Base-by-base conservation (phyloP, 2,888 invertebrate species). In the Macrosoma leucophasiata region DNA sequence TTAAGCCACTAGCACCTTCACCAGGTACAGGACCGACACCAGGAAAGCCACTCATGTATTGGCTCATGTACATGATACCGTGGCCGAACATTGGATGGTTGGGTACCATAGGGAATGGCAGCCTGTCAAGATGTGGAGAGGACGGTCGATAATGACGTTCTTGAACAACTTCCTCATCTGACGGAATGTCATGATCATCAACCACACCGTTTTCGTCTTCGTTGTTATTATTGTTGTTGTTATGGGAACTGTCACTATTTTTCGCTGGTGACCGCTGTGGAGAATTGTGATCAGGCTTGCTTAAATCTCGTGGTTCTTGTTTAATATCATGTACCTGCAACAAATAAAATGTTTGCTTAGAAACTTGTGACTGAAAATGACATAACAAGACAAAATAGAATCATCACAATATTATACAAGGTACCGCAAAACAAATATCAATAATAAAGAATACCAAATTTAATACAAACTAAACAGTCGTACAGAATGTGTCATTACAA, bases 21-120 rank as follows among this genome's bases (percentile, higher is more conserved):
- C 87, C 86, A 4, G 88, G 86, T 37, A 70, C 87, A 5, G 85
- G 39, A 2, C 78, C 77, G 1, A 87, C 87, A 37, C 87, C 85
- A 17, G 86, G 86, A 46, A 84, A 78, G 6, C 84, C 75, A 41
- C 69, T 63, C 87, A 94, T 91, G 66, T 94, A 94, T 64, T 94
- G 94, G 55, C 93, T 93, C 94, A 95, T 94, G 64, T 95, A 95
- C 93, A 95, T 94, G 48, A 95, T 94, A 36, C 93, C 92, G 54
- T 94, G 94, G 31, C 92, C 91, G 64, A 94, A 94, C 93, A 94
- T 94, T 1, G 92, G 91, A 34, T 82, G 82, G 65, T 93, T 94
- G 29, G 94, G 93, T 20, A 94, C 92, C 77, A 95, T 87, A 1
- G 94, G 93, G 63, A 94, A 94, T 9, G 87, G 85, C 34, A 86